Base-by-base conservation (phyloP, 2,888 invertebrate genomes). In the Brachypalpus laphriformis region DNA sequence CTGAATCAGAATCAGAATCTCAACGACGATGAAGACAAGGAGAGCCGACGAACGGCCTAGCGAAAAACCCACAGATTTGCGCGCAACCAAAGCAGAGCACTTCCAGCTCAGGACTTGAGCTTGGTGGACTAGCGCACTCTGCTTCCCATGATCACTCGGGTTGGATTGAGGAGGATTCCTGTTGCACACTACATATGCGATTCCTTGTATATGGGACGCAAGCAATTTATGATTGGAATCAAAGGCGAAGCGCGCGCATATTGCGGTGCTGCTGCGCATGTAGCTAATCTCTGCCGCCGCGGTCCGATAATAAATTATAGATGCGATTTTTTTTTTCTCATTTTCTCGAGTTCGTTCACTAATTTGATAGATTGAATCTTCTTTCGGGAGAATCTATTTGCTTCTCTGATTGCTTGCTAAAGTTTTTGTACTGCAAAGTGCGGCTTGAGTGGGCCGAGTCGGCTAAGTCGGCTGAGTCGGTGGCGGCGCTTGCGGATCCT, bases 341-440 rank as follows among this genome's bases (percentile, higher is more conserved):
- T 45, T 56, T 65, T 22, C 59, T 25, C 3, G 5, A 25, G 25
- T 65, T 51, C 49, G 59, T 59, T 76, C 85, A 71, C 85, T 85
- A 85, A 85, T 85, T 85, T 85, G 85, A 85, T 85, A 85, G 85
- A 85, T 85, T 85, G 85, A 85, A 85, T 85, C 85, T 85, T 85
- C 85, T 85, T 85, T 85, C 85, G 75, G 85, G 81, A 18, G 85
- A 85, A 81, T 85, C 75, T 81, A 76, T 85, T 85, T 85, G 81
- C 85, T 85, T 85, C 85, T 81, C 59, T 81, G 85, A 85, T 85
- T 85, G 75, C 81, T 76, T 59, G 65, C 34, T 75, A 74, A 68
- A 8, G 49, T 47, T 68, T 74, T 66, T 82, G 14, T 61, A 56
- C 28, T 40, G 42, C 9, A 2, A 8, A 9, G 16, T 22, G 40